Evolutionary conservation across 2,113 vertebrate species (phyloP), one percentile per base, ranked within the genome.

Genomic region (Otocyon megalotis): DNA sequence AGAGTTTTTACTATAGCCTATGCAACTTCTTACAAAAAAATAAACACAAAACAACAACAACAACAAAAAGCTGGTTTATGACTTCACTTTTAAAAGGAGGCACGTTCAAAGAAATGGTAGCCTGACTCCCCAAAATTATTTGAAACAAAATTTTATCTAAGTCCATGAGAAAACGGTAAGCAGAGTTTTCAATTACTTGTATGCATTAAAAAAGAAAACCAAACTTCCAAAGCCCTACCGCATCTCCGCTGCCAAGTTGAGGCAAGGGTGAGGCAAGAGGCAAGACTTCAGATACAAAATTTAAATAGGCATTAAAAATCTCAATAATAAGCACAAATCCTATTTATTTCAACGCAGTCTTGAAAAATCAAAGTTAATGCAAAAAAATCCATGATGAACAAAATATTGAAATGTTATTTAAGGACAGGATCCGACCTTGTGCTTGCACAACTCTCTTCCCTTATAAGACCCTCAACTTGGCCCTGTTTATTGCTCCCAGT

Each of bases 401-500:
- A 62, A 84, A 58, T 26, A n/a, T 3, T 77, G 30, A 72, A 56
- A 72, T 35, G 63, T 79, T 63, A 43, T 1, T 0, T 28, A 63
- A 84, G n/a, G 5, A 5, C 10, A 77, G 24, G 2, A 37, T 69
- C 30, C 16, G 65, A 26, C 16, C 10, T 79, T 79, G 16, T 0
- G 8, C 4, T 56, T 62, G 7, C 0, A 48, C 1, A 26, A 8
- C 19, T 74, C 2, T 37, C 2, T 20, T 63, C 9, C 16, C 16
- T 69, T 28, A 9, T 24, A 19, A n/a, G 12, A 3, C 30, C 28
- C 3, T 30, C 19, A 3, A 22, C 12, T 0, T 0, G 0, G 7
- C 9, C 7, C 16, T 90, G 17, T 22, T 15, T 10, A 26, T 28
- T n/a, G 2, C 19, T 32, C 30, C 53, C 10, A 62, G 6, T 54